Base-by-base conservation (phyloP, 2,797 vertebrate species). In the Gymnocypris eckloni region DNA sequence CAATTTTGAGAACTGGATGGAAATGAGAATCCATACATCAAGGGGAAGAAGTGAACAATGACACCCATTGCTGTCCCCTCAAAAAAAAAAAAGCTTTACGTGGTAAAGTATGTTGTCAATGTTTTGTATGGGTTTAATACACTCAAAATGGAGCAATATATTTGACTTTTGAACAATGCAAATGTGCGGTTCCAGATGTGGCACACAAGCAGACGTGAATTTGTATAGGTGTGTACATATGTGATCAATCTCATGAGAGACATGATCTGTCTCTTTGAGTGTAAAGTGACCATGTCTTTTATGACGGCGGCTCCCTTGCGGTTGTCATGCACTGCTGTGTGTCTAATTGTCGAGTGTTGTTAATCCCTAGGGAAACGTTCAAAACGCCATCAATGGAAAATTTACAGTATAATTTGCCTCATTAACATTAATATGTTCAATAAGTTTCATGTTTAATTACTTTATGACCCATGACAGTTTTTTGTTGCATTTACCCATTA, bases 371-470 rank as follows among this genome's bases (percentile, higher is more conserved):
- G 15, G 64, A 84, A 70, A 33, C 12, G 25, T 50, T 72, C 13
- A 80, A 11, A 73, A 80, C 59, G 39, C 52, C 52, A 37, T 72
- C 66, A 80, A 61, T 80, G 67, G 28, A 66, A 85, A 79, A 79
- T 39, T 37, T n/a, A 20, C 70, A 50, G 69, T 61, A 80, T 80
- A 15, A 80, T 80, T 85, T 80, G 56, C 56, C 20, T 80, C 43
- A 79, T 79, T 70, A 78, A 83, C 39, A 79, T 56, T 79, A 85
- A 85, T 80, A 83, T n/a, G 50, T 52, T 85, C 67, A 79, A 64
- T 61, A 73, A 64, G 67, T 16, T 66, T 64, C 13, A 79, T 25
- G 43, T 72, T 79, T 71, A 8, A 48, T 85, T 79, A 79, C 25
- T 79, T 78, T 72, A 48, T 50, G 77, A 71, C 41, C 83, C 25